Base-by-base conservation (phyloP, 1,140 invertebrate genomes). In the Euura saliciscinereae region DNA sequence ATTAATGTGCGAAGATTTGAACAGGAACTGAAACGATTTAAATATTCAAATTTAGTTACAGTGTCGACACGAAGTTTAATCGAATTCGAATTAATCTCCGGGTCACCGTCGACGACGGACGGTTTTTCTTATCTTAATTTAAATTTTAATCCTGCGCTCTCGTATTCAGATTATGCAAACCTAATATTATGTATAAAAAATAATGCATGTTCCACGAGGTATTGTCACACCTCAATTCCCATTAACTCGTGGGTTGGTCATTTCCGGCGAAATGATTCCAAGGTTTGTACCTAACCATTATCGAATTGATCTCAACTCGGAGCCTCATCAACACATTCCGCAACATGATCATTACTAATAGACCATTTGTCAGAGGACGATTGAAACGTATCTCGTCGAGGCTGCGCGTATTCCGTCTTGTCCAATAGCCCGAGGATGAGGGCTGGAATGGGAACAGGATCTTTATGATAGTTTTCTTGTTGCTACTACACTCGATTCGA, bases 1-100 rank as follows among this genome's bases (percentile, higher is more conserved):
- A 59, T 59, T 59, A 59, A 59, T 59, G 51, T 59, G 51, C 51
- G 51, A 59, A 59, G 51, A 59, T 59, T 59, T 59, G 51, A 59
- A 59, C 51, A 59, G 51, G 51, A 59, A 59, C 51, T 59, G 13
- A n/a, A 59, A 11, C 51, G 51, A 59, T 59, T n/a, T 59, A n/a
- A 59, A 59, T 59, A 59, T 59, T 59, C 51, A 59, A 59, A 59
- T 59, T 59, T 59, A 28, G 28, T 28, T 28, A 28, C 28, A 59
- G 51, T 59, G 51, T 59, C 51, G 51, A 59, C 51, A 59, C 51
- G 51, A 59, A n/a, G 51, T 59, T 59, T 11, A 59, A 59, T 59
- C 51, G 51, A 59, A 59, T 59, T 59, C 51, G 51, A 59, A 8
- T 8, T 59, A 59, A 59, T 59, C 51, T 11, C 51, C 13, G 51